A percentile compares a stretch with the other conserved stretches of the same genome.
Evolutionary conservation across 2,113 vertebrate genomes (phyloP).

Genomic region (Ochotona princeps): DNA sequence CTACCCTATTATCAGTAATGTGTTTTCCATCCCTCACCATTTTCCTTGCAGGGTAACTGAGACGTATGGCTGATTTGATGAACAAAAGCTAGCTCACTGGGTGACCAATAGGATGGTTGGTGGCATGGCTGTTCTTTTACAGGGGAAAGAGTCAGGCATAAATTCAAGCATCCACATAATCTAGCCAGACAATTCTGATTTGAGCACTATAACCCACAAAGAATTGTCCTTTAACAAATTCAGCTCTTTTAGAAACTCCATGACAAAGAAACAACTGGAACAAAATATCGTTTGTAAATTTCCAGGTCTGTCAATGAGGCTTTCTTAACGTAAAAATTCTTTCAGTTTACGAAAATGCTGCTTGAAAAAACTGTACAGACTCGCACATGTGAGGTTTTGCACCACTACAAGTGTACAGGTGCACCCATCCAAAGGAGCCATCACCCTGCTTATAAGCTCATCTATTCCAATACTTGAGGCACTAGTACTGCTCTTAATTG

Average conservation of each 20-base stretch:
- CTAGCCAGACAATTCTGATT: neutral
- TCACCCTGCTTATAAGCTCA: neutral
- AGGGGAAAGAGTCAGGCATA: neutral
- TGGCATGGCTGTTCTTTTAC: neutral
- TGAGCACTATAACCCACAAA: neutral
- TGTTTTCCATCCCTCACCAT: neutral
- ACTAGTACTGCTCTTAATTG: neutral
- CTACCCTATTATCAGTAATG: neutral
- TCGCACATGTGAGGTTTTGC: neutral
- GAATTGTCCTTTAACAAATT: neutral
- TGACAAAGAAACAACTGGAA: neutral
- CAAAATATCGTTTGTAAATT: neutral
- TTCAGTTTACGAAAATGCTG: neutral
- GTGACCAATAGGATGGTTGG: neutral
- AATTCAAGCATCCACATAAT: neutral
- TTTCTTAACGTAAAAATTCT: neutral
- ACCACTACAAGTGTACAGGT: neutral
- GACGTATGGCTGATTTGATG: neutral
- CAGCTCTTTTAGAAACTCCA: neutral
- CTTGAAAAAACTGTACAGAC: neutral
- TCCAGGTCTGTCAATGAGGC: neutral
- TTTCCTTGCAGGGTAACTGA: neutral
- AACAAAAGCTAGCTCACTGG: neutral
- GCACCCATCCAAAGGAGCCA: neutral
- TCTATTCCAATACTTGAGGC: neutral